phyloP scores from a whole-genome alignment of 1,140 invertebrate species.

The Pentalonia nigronervosa region DNA sequence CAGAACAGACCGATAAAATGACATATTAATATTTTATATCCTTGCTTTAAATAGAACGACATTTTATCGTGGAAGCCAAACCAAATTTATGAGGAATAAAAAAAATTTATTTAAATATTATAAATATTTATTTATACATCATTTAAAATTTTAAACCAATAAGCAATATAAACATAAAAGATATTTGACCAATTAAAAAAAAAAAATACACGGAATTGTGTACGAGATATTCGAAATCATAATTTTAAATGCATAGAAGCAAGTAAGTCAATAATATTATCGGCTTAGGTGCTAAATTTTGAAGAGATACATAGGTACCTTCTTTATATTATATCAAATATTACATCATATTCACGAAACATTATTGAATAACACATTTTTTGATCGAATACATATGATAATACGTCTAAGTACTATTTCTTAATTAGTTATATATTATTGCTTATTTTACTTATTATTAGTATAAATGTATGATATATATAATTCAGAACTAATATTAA shows the following conservation, averaged over 20 bases:
- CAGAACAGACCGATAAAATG: conserved; percentile 50
- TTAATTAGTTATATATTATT: not conserved
- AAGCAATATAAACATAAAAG: not conserved
- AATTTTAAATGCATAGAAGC: not conserved
- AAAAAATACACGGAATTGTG: not conserved
- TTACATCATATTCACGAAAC: not conserved
- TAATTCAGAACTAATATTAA: not conserved
- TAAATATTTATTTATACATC: not conserved
- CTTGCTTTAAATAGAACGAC: conserved; percentile 21
- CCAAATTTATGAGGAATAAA: not conserved
- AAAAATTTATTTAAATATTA: not conserved
- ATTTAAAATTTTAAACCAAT: no score
- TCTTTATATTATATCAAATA: not conserved
- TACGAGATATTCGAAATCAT: not conserved
- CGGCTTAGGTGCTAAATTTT: no score
- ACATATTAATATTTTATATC: conserved; percentile 52
- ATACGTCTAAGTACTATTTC: not conserved
- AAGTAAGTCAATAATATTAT: no score
- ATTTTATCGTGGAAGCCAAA: not conserved
- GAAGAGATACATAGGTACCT: no score
- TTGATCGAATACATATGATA: not conserved
- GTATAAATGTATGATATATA: no score
- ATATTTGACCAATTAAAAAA: not conserved
- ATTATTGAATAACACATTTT: not conserved
- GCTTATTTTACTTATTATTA: no score